Evolutionary conservation across 2,888 invertebrate genomes (phyloP).

Genomic region (Lepidocyrtinus sp.): DNA sequence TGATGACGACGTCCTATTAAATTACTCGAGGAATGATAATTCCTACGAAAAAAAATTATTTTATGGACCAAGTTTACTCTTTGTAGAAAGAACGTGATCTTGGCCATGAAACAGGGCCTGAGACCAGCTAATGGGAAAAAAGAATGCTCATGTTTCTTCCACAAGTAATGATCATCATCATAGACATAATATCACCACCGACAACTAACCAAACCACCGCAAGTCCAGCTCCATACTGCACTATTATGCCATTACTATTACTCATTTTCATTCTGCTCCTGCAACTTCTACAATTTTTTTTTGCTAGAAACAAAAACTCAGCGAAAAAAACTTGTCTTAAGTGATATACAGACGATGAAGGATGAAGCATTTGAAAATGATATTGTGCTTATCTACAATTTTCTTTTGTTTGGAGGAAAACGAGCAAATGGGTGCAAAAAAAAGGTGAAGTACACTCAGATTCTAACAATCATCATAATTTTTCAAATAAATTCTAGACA

Average conservation of each 20-base stretch:
- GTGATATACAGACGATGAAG: background rate
- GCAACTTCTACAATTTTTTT: too few relatives aligned
- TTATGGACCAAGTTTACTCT: conserved; percentile 48
- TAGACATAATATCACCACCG: conserved; percentile 14
- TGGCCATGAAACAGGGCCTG: conserved; percentile 36
- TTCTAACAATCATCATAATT: background rate
- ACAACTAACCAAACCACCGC: background rate
- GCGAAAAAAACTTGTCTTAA: conserved; percentile 32
- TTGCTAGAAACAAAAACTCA: conserved; percentile 1
- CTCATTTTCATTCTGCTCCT: background rate
- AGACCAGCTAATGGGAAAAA: conserved; percentile 48
- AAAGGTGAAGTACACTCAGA: too few relatives aligned
- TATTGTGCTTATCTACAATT: conserved; percentile 29
- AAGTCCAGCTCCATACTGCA: conserved; percentile 10
- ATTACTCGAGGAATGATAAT: conserved; percentile 56
- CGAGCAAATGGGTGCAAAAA: conserved; percentile 12
- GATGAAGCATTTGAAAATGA: conserved; percentile 40
- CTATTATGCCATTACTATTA: conserved; percentile 25
- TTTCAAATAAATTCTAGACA: too few relatives aligned
- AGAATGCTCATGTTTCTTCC: conserved; percentile 44
- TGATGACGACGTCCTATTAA: conserved; percentile 56
- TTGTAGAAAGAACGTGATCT: conserved; percentile 45
- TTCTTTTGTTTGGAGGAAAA: conserved; percentile 14
- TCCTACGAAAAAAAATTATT: conserved; percentile 37
- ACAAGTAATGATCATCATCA: conserved; percentile 28